phyloP scores from a whole-genome alignment of 2,797 vertebrate genomes.

The Urocyon cinereoargenteus region DNA sequence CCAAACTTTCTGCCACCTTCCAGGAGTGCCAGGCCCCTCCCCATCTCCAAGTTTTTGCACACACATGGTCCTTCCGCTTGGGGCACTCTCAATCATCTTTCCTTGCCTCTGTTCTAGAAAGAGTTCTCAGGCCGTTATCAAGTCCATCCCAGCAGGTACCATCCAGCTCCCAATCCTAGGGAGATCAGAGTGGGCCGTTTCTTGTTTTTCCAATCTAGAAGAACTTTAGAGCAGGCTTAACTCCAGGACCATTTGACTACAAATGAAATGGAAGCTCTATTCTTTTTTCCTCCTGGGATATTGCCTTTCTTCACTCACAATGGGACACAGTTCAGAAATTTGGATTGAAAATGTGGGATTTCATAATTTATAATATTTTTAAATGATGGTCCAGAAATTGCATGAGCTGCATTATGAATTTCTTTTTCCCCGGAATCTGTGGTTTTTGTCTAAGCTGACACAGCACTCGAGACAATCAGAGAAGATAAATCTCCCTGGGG shows the following conservation, averaged over 20 bases:
- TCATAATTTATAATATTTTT: constrained; percentile 49
- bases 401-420: constrained; percentile 20
- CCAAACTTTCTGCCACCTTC: neutral
- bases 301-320: neutral
- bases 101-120: neutral
- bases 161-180: neutral
- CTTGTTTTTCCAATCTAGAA: neutral
- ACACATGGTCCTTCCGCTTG: rapidly evolving
- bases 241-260: neutral
- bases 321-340: neutral
- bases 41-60: neutral
- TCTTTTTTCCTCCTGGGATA: neutral
- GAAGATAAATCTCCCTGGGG: constrained; percentile 53
- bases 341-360: constrained; percentile 56
- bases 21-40: neutral
- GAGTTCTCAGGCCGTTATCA: neutral
- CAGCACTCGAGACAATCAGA: constrained; percentile 51
- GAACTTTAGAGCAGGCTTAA: neutral
- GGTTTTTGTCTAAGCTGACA: constrained; percentile 68
- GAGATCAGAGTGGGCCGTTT: neutral
- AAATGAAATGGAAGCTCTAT: neutral
- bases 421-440: neutral
- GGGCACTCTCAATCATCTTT: rapidly evolving
- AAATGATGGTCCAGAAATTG: constrained; percentile 62
- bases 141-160: neutral